Conservation (phyloP, 2,888 invertebrate genomes). For the Pseudanteris insignis region DNA sequence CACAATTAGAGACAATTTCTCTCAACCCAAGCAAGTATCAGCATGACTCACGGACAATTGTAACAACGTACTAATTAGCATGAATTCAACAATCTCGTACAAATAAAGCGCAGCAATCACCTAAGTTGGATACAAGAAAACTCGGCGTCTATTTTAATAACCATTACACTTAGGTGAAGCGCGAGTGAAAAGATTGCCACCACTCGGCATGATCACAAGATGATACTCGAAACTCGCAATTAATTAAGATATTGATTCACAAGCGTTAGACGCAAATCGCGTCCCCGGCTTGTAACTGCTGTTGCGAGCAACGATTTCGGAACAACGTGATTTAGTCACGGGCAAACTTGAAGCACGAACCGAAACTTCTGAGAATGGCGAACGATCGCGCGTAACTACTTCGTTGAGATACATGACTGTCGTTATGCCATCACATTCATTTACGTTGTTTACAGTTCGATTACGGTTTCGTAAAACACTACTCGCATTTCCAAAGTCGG, state of each 20-base stretch:
- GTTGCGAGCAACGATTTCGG: constrained; percentile 28
- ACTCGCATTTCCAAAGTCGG: constrained; percentile 36
- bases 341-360: constrained; percentile 31
- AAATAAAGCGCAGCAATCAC: too few species aligned
- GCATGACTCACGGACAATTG: too few species aligned
- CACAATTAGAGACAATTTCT: too few species aligned
- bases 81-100: too few species aligned
- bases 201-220: neutral
- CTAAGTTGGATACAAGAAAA: too few species aligned
- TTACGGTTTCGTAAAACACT: constrained; percentile 34
- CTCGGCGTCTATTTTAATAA: too few species aligned
- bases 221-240: constrained; percentile 3
- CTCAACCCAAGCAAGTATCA: too few species aligned
- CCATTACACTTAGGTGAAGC: too few species aligned
- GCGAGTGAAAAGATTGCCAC: too few species aligned
- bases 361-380: constrained; percentile 28
- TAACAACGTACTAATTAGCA: too few species aligned
- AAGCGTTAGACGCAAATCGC: neutral
- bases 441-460: constrained; percentile 41
- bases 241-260: constrained; percentile 19
- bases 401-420: constrained; percentile 37
- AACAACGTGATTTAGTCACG: constrained; percentile 30
- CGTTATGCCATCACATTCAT: constrained; percentile 38
- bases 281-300: constrained; percentile 7
- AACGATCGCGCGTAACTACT: constrained; percentile 19